These are phyloP conservation scores for Papilio gigon DNA, from an alignment of 2,888 invertebrate genomes.

Conservation along the genomic window DNA sequence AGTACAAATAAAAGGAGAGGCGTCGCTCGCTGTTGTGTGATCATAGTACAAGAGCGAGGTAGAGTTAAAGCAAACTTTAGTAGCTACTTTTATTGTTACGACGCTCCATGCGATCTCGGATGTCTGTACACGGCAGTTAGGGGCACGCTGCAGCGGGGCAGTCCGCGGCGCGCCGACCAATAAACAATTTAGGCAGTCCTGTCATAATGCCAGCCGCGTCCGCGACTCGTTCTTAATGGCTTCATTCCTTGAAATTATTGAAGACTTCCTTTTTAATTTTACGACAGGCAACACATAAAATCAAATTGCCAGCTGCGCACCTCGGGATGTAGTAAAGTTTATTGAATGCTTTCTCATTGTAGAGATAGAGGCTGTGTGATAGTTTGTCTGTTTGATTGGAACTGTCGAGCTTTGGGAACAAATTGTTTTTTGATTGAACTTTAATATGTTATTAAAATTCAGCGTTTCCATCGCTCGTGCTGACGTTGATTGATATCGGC, in stretches of 20 bases:
- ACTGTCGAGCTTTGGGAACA: slow-evolving; percentile 32
- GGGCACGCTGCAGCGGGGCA: slow-evolving; percentile 18
- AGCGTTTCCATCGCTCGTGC: slow-evolving; percentile 18
- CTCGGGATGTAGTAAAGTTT: slow-evolving; percentile 17
- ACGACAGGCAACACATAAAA: slow-evolving; percentile 33
- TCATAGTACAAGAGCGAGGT: neutral
- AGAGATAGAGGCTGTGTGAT: slow-evolving; percentile 17
- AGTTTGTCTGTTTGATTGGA: slow-evolving; percentile 24
- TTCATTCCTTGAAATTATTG: slow-evolving; percentile 33
- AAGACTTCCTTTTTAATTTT: slow-evolving; percentile 32
- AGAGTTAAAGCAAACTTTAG: too few relatives aligned
- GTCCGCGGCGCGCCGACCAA: slow-evolving; percentile 17
- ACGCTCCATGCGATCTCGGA: neutral
- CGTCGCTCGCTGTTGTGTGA: neutral
- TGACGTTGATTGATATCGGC: slow-evolving; percentile 36
- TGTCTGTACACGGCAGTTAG: neutral
- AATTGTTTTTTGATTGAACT: slow-evolving; percentile 37
- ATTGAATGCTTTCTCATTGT: slow-evolving; percentile 13
- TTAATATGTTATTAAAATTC: slow-evolving; percentile 35
- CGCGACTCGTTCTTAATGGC: slow-evolving; percentile 26
- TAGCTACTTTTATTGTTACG: neutral
- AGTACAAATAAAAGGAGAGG: neutral
- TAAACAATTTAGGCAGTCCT: slow-evolving; percentile 36
- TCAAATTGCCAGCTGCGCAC: neutral
- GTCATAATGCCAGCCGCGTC: slow-evolving; percentile 23